Evolutionary conservation across 1,140 invertebrate genomes (phyloP), one percentile per base, ranked within the genome.

Genomic region (Leptopilina clavipes): DNA sequence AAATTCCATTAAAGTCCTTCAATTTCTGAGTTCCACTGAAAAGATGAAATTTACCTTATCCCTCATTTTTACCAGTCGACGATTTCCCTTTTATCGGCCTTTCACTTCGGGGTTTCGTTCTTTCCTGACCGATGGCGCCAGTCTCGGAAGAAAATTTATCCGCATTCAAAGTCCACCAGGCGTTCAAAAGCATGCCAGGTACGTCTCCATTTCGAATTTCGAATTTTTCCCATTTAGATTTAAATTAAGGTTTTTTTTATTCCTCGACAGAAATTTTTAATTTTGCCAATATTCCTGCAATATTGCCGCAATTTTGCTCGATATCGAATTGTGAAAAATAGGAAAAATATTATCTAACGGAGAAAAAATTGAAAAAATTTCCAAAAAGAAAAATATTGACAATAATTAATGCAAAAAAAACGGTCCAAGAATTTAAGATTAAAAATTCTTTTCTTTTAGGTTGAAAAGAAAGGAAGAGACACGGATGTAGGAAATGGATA

Each of bases 111-210:
- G 78, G 74, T 82, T 86, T 77, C 72, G 9, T 1, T 11, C 22
- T 12, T 52, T 43, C 52, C 72, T 22, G 59, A 77, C 25, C 77
- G 84, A 80, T 85, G 84, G 83, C 83, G 79, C 75, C 43, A 40
- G 70, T 25, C 70, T 85, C 78, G 83, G 37, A 0, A 65, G 40
- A 25, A 22, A 65, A 65, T 31, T 65, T 65, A 8, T n/a, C 25
- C 22, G 3, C n/a, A 12, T 31, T 6, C 25, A 65, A 65, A 65
- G 59, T n/a, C 59, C 59, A n/a, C 31, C 25, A n/a, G 3, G 2
- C 22, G 10, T 14, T 25, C 19, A n/a, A n/a, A n/a, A n/a, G n/a
- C n/a, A n/a, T n/a, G n/a, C n/a, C n/a, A n/a, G n/a, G n/a, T n/a
- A n/a, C n/a, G n/a, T n/a, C n/a, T n/a, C n/a, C n/a, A n/a, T n/a